These are phyloP conservation scores for Torymus auratus DNA, from an alignment of 2,888 invertebrate species.

Conservation along the genomic window DNA sequence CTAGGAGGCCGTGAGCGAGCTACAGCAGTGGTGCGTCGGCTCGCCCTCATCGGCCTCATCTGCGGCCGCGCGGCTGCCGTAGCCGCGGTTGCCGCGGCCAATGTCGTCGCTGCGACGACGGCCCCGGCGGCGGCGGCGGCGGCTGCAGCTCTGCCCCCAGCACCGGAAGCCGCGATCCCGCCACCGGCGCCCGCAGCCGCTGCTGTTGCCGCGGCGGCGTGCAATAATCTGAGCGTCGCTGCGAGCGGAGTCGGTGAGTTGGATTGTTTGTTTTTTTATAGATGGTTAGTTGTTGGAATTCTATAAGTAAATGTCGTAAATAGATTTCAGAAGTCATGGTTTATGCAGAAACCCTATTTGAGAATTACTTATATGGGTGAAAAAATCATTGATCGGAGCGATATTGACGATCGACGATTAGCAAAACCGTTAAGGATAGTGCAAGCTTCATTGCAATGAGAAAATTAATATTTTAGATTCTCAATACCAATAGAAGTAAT, in stretches of 20 bases:
- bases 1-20: conserved; percentile 70
- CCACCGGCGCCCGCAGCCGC: conserved; percentile 65
- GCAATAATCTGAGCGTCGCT: conserved; percentile 72
- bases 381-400: too few relatives aligned
- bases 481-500: too few relatives aligned
- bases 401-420: too few relatives aligned
- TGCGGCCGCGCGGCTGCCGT: background rate
- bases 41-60: conserved; percentile 7
- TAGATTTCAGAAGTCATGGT: too few relatives aligned
- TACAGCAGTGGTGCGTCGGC: conserved; percentile 65
- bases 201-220: conserved; percentile 60
- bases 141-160: conserved; percentile 48
- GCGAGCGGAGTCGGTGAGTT: conserved; percentile 67
- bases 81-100: conserved; percentile 65
- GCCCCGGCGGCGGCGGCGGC: conserved; percentile 9
- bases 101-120: conserved; percentile 69
- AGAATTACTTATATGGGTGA: too few relatives aligned
- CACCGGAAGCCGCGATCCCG: conserved; percentile 74
- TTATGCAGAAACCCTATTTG: too few relatives aligned
- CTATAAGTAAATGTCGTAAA: too few relatives aligned
- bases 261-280: background rate
- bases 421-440: too few relatives aligned
- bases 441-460: too few relatives aligned
- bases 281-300: background rate
- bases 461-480: too few relatives aligned